Conservation (phyloP, 2,797 vertebrate genomes). For the Lepus oiostolus region DNA sequence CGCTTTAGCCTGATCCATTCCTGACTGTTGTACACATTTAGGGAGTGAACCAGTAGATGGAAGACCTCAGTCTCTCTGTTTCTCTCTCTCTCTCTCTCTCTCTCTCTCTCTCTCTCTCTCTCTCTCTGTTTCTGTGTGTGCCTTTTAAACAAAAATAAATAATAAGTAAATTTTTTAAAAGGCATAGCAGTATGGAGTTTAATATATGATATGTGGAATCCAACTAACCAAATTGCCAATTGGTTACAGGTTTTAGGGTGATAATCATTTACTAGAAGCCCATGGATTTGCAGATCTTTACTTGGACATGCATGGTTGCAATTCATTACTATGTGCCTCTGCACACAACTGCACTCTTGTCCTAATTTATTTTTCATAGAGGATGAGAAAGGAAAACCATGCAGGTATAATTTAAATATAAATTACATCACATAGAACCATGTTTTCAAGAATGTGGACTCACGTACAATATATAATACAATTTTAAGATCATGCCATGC, state of each 20-base stretch:
- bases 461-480: background rate
- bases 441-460: background rate
- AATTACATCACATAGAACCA: background rate
- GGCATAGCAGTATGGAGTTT: background rate
- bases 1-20: too few relatives aligned
- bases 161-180: too few relatives aligned
- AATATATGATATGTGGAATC: background rate
- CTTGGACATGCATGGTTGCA: background rate
- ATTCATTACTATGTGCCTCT: slow-evolving; percentile 17
- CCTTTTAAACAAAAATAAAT: too few relatives aligned
- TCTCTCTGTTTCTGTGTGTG: too few relatives aligned
- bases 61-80: too few relatives aligned
- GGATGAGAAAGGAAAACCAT: background rate
- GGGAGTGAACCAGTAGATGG: too few relatives aligned
- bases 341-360: background rate
- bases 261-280: background rate
- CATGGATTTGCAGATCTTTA: slow-evolving; percentile 14
- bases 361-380: slow-evolving; percentile 31
- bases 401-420: background rate
- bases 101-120: too few relatives aligned
- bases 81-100: too few relatives aligned
- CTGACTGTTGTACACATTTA: too few relatives aligned
- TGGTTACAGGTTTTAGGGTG: background rate
- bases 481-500: background rate
- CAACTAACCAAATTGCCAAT: background rate